Conservation (phyloP, 2,888 invertebrate genomes). For the Leucophora obtusa region DNA sequence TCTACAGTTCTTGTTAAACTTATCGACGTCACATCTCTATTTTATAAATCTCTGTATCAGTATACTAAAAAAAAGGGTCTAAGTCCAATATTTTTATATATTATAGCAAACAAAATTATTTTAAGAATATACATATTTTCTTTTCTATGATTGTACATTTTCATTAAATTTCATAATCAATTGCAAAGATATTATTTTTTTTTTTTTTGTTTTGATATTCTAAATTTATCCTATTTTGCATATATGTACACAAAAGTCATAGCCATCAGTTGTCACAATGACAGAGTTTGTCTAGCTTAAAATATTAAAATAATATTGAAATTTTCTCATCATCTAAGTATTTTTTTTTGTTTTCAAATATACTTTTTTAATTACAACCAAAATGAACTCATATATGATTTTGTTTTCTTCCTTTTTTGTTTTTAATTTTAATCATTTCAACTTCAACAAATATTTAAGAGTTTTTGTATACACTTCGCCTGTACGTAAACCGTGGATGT, state of each 20-base stretch:
- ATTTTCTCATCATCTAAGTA: constrained; percentile 30
- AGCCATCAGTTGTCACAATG: constrained; percentile 43
- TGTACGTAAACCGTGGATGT: background rate
- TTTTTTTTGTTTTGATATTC: no score
- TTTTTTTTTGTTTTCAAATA: background rate
- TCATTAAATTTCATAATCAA: no score
- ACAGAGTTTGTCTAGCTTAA: constrained; percentile 4
- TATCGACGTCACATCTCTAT: no score
- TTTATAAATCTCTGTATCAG: no score
- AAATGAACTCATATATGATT: constrained; percentile 13
- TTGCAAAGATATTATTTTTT: no score
- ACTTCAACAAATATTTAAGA: constrained; percentile 54
- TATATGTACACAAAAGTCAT: constrained; percentile 32
- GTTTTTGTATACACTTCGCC: constrained; percentile 27
- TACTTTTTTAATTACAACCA: background rate
- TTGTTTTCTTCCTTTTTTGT: background rate
- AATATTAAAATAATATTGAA: constrained; percentile 38
- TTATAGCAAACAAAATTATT: no score
- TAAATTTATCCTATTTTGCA: no score
- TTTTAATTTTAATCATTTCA: constrained; percentile 51
- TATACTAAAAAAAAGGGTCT: no score
- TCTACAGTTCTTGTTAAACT: no score
- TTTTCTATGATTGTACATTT: no score
- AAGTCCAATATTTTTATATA: no score
- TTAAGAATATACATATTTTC: no score